These are phyloP conservation scores for Anodontia alba DNA, from an alignment of 2,888 invertebrate genomes.

Conservation along the genomic window DNA sequence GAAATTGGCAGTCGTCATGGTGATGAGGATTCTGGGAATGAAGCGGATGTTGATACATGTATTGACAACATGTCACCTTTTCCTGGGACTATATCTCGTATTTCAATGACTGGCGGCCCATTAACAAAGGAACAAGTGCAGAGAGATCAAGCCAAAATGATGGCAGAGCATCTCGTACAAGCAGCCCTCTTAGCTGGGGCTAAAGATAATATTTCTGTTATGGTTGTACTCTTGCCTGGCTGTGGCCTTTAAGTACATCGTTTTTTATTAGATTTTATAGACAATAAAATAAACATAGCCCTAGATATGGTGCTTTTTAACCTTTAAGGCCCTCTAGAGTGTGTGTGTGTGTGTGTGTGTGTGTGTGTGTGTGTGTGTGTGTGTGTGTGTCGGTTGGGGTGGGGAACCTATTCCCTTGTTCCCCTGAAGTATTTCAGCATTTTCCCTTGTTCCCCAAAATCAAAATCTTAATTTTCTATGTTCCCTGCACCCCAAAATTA, in stretches of 20 bases:
- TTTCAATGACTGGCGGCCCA: constrained; percentile 62
- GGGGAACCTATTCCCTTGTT: too few species aligned
- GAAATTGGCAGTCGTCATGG: constrained; percentile 71
- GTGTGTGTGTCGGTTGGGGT: too few species aligned
- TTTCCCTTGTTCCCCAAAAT: too few species aligned
- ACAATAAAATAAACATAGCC: not conserved
- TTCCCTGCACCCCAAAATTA: too few species aligned
- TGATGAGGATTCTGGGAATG: constrained; percentile 69
- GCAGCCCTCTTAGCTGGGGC: constrained; percentile 83
- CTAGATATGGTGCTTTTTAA: too few species aligned
- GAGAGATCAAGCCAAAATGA: constrained; percentile 74
- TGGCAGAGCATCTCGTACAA: constrained; percentile 82
- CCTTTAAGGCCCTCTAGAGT: too few species aligned
- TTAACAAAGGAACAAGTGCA: constrained; percentile 70
- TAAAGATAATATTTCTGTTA: constrained; percentile 81
- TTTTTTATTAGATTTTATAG: too few species aligned
- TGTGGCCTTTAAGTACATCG: constrained; percentile 74
- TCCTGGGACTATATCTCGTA: constrained; percentile 62
- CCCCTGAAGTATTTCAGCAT: too few species aligned
- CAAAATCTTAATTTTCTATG: too few species aligned
- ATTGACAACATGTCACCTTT: constrained; percentile 67
- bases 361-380: too few species aligned
- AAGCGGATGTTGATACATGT: constrained; percentile 72
- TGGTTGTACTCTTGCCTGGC: constrained; percentile 81
- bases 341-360: too few species aligned